Base-by-base conservation (phyloP, 2,797 vertebrate species). In the Alcedo atthis region DNA sequence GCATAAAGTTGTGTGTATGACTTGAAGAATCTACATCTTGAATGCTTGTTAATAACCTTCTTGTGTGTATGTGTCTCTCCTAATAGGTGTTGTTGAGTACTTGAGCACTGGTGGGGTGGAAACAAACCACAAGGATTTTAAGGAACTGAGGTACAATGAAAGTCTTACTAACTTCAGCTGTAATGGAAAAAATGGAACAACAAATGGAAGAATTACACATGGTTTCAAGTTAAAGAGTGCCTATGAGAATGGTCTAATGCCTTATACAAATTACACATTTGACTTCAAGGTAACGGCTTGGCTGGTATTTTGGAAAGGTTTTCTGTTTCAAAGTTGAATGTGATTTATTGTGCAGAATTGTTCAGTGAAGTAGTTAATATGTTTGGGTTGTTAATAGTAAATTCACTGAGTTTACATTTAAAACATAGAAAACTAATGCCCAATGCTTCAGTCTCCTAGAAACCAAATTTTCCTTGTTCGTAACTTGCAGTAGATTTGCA, bases 71-170 rank as follows among this genome's bases (percentile, higher is more conserved):
- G 4, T 53, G 6, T 35, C 32, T 62, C 43, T 95, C 28, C 30
- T 85, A 55, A 48, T 90, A 99, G 99, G 99, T 94, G 99, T 99
- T 62, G 99, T 99, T 95, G 99, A 99, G 96, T 99, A 99, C 97
- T 98, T 99, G 96, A 99, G 98, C 95, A 98, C 98, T 62, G 99
- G 99, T 55, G 99, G 99, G 77, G 99, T 99, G 96, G 99, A 99
- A 98, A 98, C 98, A 97, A 99, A 99, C 89, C 99, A 99, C 97
- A 99, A 99, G 96, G 99, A 99, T 98, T 99, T 99, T 97, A 99
- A 99, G 98, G 99, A 99, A 97, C 98, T 99, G 90, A 98, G 98
- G 94, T 99, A 99, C 57, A 99, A 98, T 73, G 99, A 99, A 97
- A 98, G 99, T 97, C 98, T 99, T 95, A 99, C 98, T 94, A 99